These are phyloP conservation scores for Myripristis murdjan DNA, from an alignment of 2,797 vertebrate genomes.

Conservation along the genomic window DNA sequence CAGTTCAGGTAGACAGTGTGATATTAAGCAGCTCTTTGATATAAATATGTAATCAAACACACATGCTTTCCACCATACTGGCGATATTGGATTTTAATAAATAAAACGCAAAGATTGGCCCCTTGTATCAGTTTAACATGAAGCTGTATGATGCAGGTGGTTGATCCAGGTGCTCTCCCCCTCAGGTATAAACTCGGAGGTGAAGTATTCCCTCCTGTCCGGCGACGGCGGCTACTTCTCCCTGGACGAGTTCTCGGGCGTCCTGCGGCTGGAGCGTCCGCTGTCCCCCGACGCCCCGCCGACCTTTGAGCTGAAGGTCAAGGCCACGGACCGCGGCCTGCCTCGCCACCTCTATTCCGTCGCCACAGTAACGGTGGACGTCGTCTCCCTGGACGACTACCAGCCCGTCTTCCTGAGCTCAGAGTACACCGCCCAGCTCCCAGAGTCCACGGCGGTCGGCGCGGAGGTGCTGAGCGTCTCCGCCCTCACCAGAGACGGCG, in stretches of 20 bases:
- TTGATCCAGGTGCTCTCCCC: too few species aligned
- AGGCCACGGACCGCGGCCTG: slow-evolving; percentile 92
- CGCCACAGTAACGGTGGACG: slow-evolving; percentile 89
- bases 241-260: slow-evolving; percentile 93
- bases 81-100: too few species aligned
- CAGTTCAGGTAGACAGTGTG: too few species aligned
- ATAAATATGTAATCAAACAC: too few species aligned
- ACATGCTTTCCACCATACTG: too few species aligned
- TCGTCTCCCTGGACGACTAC: slow-evolving; percentile 93
- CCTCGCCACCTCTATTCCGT: slow-evolving; percentile 89
- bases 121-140: too few species aligned
- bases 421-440: slow-evolving; percentile 88
- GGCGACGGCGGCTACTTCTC: slow-evolving; percentile 92
- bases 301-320: slow-evolving; percentile 90
- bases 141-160: too few species aligned
- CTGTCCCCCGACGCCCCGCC: slow-evolving; percentile 85
- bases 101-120: too few species aligned
- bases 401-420: slow-evolving; percentile 91
- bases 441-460: slow-evolving; percentile 88
- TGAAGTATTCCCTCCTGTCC: slow-evolving; percentile 91
- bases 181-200: slow-evolving; percentile 93
- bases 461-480: slow-evolving; percentile 90
- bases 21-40: too few species aligned
- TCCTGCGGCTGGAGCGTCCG: slow-evolving; percentile 92
- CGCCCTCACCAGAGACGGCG: slow-evolving; percentile 82